Conservation (phyloP, 2,113 vertebrate genomes). For the Nycticebus coucang region DNA sequence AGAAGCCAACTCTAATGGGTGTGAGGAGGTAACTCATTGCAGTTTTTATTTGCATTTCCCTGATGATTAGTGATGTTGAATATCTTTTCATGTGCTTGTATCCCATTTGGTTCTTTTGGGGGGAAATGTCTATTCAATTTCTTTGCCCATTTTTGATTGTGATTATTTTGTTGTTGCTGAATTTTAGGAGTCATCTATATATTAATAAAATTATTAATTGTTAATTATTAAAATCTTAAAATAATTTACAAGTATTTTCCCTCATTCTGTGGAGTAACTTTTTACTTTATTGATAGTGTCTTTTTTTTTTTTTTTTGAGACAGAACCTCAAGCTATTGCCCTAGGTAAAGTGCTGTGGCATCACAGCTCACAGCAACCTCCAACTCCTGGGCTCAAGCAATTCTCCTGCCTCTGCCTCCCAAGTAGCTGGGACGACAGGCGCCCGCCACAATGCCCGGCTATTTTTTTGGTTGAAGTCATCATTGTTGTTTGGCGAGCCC, state of each 20-base stretch:
- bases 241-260: background rate
- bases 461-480: too few relatives aligned
- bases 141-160: background rate
- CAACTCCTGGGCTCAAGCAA: too few relatives aligned
- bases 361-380: too few relatives aligned
- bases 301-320: background rate
- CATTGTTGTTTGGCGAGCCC: too few relatives aligned
- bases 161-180: background rate
- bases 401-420: too few relatives aligned
- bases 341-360: too few relatives aligned
- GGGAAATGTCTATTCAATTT: background rate
- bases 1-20: background rate
- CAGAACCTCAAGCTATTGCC: too few relatives aligned
- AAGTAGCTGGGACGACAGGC: too few relatives aligned
- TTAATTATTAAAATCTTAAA: too few relatives aligned
- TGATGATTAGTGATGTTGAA: background rate
- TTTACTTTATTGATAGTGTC: background rate
- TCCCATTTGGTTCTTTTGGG: background rate
- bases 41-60: background rate
- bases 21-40: background rate
- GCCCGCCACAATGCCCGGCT: too few relatives aligned
- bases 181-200: background rate
- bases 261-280: background rate
- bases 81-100: background rate
- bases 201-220: too few relatives aligned